These are phyloP conservation scores for Matsumyia berberina DNA, from an alignment of 2,888 invertebrate genomes.

Conservation along the genomic window DNA sequence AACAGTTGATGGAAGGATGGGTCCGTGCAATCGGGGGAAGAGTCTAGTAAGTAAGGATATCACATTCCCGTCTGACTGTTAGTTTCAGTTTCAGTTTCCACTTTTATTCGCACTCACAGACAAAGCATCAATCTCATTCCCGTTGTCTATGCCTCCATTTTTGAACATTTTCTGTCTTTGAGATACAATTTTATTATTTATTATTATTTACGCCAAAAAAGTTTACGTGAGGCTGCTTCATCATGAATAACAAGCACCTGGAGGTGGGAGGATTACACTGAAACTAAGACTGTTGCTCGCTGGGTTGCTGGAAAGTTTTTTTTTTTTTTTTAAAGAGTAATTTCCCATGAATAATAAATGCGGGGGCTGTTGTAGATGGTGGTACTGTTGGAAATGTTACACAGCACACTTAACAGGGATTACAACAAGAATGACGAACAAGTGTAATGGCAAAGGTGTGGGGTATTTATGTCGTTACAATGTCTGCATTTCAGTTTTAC, in stretches of 20 bases:
- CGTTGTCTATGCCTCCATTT: not conserved
- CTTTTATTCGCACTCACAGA: conserved; percentile 4
- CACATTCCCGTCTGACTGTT: not conserved
- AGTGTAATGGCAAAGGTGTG: conserved; percentile 10
- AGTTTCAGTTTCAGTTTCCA: conserved; percentile 20
- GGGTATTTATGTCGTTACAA: conserved; percentile 30
- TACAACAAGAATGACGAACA: conserved; percentile 27
- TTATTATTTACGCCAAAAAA: conserved; percentile 27
- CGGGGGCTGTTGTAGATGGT: conserved; percentile 7
- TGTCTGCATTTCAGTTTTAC: conserved; percentile 45
- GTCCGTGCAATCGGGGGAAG: not conserved
- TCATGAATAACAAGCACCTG: conserved; percentile 1
- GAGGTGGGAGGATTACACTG: conserved; percentile 1
- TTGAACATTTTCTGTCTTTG: not conserved
- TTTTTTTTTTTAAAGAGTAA: conserved; percentile 22
- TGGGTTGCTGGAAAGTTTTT: not conserved
- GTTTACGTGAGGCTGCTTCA: conserved; percentile 1
- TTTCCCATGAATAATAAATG: conserved; percentile 50
- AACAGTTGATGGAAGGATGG: not conserved
- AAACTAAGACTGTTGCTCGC: conserved; percentile 27
- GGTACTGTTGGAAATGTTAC: conserved; percentile 9
- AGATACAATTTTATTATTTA: conserved; percentile 37
- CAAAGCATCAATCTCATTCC: conserved; percentile 9
- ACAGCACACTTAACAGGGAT: conserved; percentile 39
- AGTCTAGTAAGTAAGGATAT: not conserved